Evolutionary conservation across 2,113 vertebrate species (phyloP), one percentile per base, ranked within the genome.

Genomic region (Perognathus longimembris): DNA sequence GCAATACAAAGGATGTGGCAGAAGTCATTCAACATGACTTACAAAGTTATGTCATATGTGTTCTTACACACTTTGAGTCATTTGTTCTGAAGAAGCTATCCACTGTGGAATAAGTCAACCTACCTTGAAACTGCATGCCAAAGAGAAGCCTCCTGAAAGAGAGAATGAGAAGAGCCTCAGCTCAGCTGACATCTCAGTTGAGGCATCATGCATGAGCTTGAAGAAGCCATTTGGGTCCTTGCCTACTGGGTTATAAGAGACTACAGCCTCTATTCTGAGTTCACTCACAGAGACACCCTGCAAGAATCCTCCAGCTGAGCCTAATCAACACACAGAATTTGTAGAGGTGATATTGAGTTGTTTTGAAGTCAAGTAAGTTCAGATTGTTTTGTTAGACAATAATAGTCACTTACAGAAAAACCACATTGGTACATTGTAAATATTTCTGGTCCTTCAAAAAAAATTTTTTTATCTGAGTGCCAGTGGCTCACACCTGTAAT

Each of bases 341-440:
- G 26, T 40, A 40, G 45, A 83, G 9, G 63, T 50, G 32, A 57
- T 1, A 74, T 5, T 26, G 79, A 57, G 74, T n/a, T 81, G 17
- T 14, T 77, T 67, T 81, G 69, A 90, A 81, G 15, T 17, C 59
- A 76, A 21, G 1, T 57, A 87, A 63, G 8, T 64, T 81, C 38
- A 22, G 11, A 14, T 70, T 92, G 4, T 14, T 85, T 66, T 88
- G 50, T 59, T 59, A 45, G 7, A 2, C 38, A 78, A 61, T 11
- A 91, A 77, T 6, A 86, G 38, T 36, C 34, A 71, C 84, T 30
- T 50, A 45, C 40, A 63, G n/a, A 88, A 84, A 92, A 89, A 89
- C 15, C 28, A 84, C 11, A n/a, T 74, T 75, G 61, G 4, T 75
- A 54, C 36, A 74, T 30, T 61, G 3, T 45, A 74, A 87, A 67